Base-by-base conservation (phyloP, 2,113 vertebrate genomes). In the Brachionichthys hirsutus region DNA sequence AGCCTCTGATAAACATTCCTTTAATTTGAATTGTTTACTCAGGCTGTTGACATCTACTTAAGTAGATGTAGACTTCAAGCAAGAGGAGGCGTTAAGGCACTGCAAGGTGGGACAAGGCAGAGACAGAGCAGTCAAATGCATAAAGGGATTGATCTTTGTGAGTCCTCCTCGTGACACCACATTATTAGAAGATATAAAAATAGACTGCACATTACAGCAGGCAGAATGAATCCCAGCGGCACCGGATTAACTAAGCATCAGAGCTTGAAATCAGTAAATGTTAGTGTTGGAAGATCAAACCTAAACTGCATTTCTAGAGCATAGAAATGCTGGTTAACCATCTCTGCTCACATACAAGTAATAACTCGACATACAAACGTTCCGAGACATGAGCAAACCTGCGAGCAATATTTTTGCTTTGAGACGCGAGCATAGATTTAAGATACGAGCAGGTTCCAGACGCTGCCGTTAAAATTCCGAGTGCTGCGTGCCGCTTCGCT, bases 121-220 rank as follows among this genome's bases (percentile, higher is more conserved):
- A 50, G 50, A 58, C 52, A 43, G 19, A 66, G 46, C 13, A 41
- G 43, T 57, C 41, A 54, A 43, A 67, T 66, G 65, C 43, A 70
- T 58, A 42, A 46, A 52, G 14, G 38, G 47, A 73, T 49, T 70
- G 57, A 58, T 61, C 76, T 81, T 24, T 58, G 75, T 66, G 44
- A 71, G 70, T 83, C 58, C 62, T 55, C 38, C 69, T 42, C 73
- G 65, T 71, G 69, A 83, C 63, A 74, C 62, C 72, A 81, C 71
- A 77, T 80, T 85, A 85, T 86, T 80, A 80, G 19, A 36, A 24
- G 2, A 12, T 70, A 51, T 72, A 80, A 85, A 90, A 84, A 83
- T 79, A 84, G 73, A 46, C 45, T 59, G 6, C 12, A 44, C 64
- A 55, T 73, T 80, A 68, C 59, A 69, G 61, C 51, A 43, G 51